Evolutionary conservation across 2,797 vertebrate species (phyloP).

Genomic region (Podarcis lilfordi): DNA sequence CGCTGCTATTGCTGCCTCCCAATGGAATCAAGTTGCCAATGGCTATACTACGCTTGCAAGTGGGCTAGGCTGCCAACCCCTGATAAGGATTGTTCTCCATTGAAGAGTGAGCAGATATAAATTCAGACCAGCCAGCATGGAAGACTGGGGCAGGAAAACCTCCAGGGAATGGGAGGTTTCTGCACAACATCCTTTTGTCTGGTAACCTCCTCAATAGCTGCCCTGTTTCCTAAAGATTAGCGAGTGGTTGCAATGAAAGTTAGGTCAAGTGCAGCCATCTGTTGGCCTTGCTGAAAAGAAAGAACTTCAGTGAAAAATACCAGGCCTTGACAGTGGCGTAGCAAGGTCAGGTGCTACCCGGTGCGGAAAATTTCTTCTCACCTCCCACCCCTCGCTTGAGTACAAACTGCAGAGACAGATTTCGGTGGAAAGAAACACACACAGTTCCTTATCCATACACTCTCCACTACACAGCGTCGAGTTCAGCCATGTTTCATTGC

Average conservation of each 20-base stretch:
- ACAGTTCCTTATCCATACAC: too few relatives aligned
- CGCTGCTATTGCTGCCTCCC: background rate
- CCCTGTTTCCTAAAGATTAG: slow-evolving; percentile 35
- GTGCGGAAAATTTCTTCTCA: too few relatives aligned
- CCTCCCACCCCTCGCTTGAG: too few relatives aligned
- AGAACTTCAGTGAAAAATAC: background rate
- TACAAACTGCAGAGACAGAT: too few relatives aligned
- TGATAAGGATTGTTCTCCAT: background rate
- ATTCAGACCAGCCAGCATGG: background rate
- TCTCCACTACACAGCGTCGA: too few relatives aligned
- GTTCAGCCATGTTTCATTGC: too few relatives aligned
- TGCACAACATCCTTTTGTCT: slow-evolving; percentile 5
- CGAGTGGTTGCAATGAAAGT: background rate
- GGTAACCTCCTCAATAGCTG: slow-evolving; percentile 3
- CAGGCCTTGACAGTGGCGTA: too few relatives aligned
- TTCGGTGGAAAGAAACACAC: too few relatives aligned
- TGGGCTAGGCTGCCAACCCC: background rate
- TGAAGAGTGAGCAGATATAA: background rate
- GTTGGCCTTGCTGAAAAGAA: background rate
- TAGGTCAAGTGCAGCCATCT: background rate
- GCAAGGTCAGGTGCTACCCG: too few relatives aligned
- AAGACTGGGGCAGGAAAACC: background rate
- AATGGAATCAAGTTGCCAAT: background rate
- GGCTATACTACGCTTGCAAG: background rate
- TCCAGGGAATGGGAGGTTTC: background rate